Evolutionary conservation across 1,140 invertebrate genomes (phyloP).

Genomic region (Pararge aegeria): DNA sequence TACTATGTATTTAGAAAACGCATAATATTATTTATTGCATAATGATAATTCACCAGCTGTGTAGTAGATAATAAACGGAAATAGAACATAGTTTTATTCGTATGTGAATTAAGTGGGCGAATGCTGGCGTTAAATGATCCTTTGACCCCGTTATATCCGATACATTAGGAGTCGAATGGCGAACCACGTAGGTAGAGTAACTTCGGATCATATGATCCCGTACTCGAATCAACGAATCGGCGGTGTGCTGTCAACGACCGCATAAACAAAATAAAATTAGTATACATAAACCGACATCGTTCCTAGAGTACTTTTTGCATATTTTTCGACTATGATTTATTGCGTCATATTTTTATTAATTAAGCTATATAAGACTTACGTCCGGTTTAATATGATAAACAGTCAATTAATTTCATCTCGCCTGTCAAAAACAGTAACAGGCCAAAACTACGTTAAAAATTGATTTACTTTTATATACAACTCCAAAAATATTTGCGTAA

Average conservation of each 20-base stretch:
- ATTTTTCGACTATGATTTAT: too few relatives aligned
- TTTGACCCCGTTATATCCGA: conserved; percentile 26
- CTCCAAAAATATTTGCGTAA: too few relatives aligned
- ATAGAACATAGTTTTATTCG: conserved; percentile 2
- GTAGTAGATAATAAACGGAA: conserved; percentile 12
- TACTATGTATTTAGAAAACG: neutral
- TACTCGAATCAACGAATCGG: conserved; percentile 9
- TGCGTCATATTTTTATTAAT: too few relatives aligned
- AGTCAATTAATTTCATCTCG: too few relatives aligned
- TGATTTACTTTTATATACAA: too few relatives aligned
- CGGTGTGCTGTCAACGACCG: conserved; percentile 18
- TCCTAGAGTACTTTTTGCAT: neutral
- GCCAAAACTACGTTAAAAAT: too few relatives aligned
- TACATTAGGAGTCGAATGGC: conserved; percentile 18
- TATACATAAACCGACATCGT: neutral
- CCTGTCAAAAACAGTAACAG: too few relatives aligned
- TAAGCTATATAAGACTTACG: too few relatives aligned
- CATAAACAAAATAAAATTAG: conserved; percentile 2
- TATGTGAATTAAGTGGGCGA: conserved; percentile 10
- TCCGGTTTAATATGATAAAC: too few relatives aligned
- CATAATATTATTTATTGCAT: conserved; percentile 12
- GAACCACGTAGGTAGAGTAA: conserved; percentile 9
- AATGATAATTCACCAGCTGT: conserved; percentile 6
- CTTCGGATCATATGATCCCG: conserved; percentile 19
- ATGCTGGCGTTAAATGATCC: conserved; percentile 23